Conservation (phyloP, 2,113 vertebrate species). For the Solenodon paradoxus region DNA sequence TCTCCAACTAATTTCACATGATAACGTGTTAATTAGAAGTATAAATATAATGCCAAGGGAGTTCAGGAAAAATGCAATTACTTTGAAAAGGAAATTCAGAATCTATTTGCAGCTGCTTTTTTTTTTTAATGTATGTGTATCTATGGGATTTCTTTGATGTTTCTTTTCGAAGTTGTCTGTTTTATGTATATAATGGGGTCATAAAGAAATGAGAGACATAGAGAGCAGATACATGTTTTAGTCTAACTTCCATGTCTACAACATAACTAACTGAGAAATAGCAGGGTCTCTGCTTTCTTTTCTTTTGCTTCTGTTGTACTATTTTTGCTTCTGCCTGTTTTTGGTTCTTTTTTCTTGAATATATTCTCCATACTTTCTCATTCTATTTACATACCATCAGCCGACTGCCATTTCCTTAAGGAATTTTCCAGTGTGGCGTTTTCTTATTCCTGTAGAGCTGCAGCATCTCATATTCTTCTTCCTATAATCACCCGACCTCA, state of each 20-base stretch:
- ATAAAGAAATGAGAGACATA: not conserved
- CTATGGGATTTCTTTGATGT: not conserved
- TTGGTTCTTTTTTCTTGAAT: too few species aligned
- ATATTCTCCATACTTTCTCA: not conserved
- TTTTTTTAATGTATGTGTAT: too few species aligned
- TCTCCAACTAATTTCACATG: constrained; percentile 44
- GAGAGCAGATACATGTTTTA: not conserved
- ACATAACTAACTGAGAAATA: not conserved
- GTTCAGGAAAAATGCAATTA: not conserved
- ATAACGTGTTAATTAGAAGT: constrained; percentile 45
- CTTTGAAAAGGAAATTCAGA: not conserved
- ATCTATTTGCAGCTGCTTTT: not conserved
- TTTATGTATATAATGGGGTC: not conserved
- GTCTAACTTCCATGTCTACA: not conserved
- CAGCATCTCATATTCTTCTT: not conserved
- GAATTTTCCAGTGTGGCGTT: not conserved
- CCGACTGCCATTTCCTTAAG: not conserved
- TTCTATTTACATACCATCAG: not conserved
- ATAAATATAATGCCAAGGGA: not conserved
- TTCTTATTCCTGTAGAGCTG: not conserved
- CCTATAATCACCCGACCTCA: not conserved
- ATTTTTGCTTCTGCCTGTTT: too few species aligned
- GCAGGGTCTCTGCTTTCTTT: not conserved
- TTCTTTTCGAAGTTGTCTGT: not conserved
- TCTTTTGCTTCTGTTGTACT: too few species aligned